These are phyloP conservation scores for Apus apus DNA, from an alignment of 2,113 vertebrate species.

Conservation along the genomic window DNA sequence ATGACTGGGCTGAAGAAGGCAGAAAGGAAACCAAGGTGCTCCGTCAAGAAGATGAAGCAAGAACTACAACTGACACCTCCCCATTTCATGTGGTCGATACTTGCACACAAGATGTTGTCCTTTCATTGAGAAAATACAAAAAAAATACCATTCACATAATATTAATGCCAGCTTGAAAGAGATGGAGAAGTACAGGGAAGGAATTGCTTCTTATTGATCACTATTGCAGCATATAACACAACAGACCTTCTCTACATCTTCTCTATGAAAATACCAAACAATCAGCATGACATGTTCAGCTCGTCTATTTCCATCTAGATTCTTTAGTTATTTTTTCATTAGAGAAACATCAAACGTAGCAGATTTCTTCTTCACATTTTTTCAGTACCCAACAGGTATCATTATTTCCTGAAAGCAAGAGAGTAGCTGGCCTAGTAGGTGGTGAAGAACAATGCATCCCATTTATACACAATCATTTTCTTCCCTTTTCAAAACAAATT, in stretches of 20 bases:
- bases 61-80: background rate
- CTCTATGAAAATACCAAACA: background rate
- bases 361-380: background rate
- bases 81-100: background rate
- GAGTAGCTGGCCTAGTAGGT: background rate
- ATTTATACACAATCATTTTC: background rate
- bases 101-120: background rate
- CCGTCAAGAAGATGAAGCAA: background rate
- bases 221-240: background rate
- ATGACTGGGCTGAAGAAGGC: background rate
- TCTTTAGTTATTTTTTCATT: background rate
- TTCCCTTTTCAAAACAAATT: background rate
- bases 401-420: background rate
- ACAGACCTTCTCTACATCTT: background rate
- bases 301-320: background rate
- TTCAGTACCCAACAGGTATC: background rate
- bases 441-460: background rate
- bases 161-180: background rate
- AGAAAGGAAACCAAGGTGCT: background rate
- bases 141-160: background rate
- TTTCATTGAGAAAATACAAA: background rate
- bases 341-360: background rate
- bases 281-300: background rate
- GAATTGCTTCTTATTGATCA: background rate
- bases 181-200: background rate